Base-by-base conservation (phyloP, 2,888 invertebrate species). In the Alsophila aescularia region DNA sequence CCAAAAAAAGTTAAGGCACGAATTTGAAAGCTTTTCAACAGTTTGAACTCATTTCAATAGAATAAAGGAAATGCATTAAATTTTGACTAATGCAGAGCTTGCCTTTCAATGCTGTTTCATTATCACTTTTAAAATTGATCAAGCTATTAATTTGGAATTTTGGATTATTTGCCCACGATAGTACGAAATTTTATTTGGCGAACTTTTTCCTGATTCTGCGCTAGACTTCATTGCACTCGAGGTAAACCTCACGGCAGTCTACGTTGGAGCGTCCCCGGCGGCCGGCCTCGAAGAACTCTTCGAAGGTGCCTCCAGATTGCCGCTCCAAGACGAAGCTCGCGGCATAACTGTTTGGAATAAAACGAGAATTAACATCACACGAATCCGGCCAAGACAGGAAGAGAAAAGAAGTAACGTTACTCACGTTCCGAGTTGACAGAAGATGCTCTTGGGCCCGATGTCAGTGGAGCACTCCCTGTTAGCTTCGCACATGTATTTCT, bases 391-490 rank as follows among this genome's bases (percentile, higher is more conserved):
- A 24, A 32, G 24, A n/a, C n/a, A 15, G 0, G 9, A 43, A 18
- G 2, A 43, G 8, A 40, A 27, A 34, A 4, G 0, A 31, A 35
- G 13, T 29, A 5, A 16, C 27, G 31, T 45, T 63, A 94, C 97
- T 95, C 90, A 98, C 97, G 96, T 96, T 95, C 97, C 97, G 72
- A 98, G 93, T 87, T 98, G 97, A 77, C 98, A 98, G 93, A 97
- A 97, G 71, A 98, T 95, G 73, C 96, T 96, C 92, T 95, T 93
- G 87, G 95, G 93, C 86, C 95, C 95, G 64, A 95, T 94, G 79
- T 97, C 97, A 43, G 94, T 93, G 21, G 96, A 93, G 83, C 98
- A 98, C 75, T 98, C 97, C 44, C 93, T 95, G 84, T 96, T 97
- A 16, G 98, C 98, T 72, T 98, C 97, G 79, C 98, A 98, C 67